These are phyloP conservation scores for Drosophila burlai DNA, from an alignment of 1,140 invertebrate genomes.

Conservation along the genomic window DNA sequence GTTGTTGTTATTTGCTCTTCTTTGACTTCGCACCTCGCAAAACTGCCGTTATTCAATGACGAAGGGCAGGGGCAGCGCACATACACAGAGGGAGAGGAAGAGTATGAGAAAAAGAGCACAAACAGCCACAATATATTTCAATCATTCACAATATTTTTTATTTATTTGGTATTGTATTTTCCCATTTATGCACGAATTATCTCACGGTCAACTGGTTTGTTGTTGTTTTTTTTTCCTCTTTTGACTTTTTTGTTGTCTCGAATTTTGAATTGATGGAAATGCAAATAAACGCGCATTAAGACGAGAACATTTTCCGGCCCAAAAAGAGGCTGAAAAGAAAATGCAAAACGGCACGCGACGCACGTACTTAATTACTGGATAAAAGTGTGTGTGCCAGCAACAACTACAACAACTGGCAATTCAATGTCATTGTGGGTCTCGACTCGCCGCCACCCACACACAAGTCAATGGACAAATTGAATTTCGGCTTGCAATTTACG, in stretches of 20 bases:
- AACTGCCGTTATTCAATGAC: constrained; percentile 51
- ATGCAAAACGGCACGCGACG: constrained; percentile 48
- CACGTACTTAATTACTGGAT: constrained; percentile 48
- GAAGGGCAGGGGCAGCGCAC: constrained; percentile 38
- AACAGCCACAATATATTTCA: constrained; percentile 29
- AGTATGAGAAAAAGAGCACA: neutral
- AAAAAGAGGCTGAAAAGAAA: constrained; percentile 30
- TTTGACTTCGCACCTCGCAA: constrained; percentile 40
- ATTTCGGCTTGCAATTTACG: constrained; percentile 76
- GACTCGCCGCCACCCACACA: constrained; percentile 29
- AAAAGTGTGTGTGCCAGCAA: constrained; percentile 4
- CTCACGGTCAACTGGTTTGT: constrained; percentile 52
- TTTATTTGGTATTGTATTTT: constrained; percentile 14
- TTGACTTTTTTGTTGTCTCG: constrained; percentile 6
- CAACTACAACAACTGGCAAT: neutral
- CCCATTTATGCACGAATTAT: constrained; percentile 36
- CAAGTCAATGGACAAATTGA: constrained; percentile 67
- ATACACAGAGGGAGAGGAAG: neutral
- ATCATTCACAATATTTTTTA: constrained; percentile 44
- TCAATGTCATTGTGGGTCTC: constrained; percentile 28
- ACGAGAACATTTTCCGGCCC: constrained; percentile 36
- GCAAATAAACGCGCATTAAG: constrained; percentile 30
- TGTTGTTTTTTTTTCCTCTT: constrained; percentile 7
- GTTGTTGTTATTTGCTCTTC: constrained; percentile 44
- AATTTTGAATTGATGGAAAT: constrained; percentile 25